Percentiles rank a stretch among this genome's conserved stretches.
These are phyloP conservation scores for Cavia porcellus DNA, from an alignment of 2,113 vertebrate species.

Conservation along the genomic window DNA sequence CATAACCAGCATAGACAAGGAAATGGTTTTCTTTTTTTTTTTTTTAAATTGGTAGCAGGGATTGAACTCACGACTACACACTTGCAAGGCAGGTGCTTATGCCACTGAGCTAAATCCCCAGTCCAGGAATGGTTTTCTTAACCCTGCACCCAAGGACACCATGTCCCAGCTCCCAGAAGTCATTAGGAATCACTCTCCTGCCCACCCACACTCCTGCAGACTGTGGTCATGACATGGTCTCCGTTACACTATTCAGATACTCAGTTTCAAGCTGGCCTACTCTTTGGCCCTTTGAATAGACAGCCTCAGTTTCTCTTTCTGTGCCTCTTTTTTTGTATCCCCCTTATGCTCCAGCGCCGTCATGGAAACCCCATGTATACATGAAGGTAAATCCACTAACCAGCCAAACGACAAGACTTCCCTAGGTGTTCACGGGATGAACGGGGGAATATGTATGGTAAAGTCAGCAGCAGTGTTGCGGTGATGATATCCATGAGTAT, in stretches of 20 bases:
- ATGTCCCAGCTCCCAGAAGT: background rate
- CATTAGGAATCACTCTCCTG: background rate
- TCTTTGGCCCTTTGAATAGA: background rate
- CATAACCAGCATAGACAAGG: background rate
- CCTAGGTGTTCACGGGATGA: background rate
- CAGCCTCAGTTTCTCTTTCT: background rate
- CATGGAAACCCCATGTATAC: background rate
- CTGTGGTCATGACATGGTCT: no score
- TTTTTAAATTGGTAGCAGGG: no score
- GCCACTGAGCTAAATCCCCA: no score
- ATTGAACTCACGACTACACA: no score
- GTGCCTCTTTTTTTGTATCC: background rate
- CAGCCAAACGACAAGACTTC: background rate
- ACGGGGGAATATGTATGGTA: background rate
- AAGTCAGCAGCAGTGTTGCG: no score
- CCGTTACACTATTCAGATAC: background rate
- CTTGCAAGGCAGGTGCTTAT: no score
- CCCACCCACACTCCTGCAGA: no score
- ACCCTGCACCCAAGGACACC: background rate
- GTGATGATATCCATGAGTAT: background rate
- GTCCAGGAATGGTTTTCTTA: background rate
- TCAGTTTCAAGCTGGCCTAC: background rate
- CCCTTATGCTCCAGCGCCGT: background rate
- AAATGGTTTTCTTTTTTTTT: background rate
- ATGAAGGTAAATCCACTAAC: background rate